A percentile compares a stretch with the other conserved stretches of the same genome.
Conservation (phyloP, 92 coral and sea anemone species). For the Muricea muricata region DNA sequence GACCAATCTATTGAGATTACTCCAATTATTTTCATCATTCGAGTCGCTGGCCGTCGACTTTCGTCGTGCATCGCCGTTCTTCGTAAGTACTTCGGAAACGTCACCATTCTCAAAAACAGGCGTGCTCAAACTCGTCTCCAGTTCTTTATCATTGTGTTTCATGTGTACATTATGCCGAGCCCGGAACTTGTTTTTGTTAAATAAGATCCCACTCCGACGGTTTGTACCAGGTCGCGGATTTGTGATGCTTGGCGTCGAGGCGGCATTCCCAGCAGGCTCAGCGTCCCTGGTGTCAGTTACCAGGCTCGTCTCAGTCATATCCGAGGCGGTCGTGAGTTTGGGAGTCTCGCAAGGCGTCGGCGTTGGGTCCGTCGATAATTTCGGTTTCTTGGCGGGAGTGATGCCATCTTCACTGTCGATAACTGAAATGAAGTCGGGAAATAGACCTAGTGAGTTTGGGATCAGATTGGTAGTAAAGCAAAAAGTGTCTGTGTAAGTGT, state of each 20-base stretch:
- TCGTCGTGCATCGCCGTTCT: slow-evolving; percentile 11
- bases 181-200: slow-evolving; percentile 92
- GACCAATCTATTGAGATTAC: slow-evolving; percentile 26
- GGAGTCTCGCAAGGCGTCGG: slow-evolving; percentile 56
- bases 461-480: no score
- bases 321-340: slow-evolving; percentile 25
- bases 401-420: slow-evolving; percentile 26
- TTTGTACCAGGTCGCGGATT: slow-evolving; percentile 99
- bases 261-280: slow-evolving; percentile 63
- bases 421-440: no score
- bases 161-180: slow-evolving; percentile 82
- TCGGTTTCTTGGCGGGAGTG: slow-evolving; percentile 33
- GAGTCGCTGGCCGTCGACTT: slow-evolving; percentile 67
- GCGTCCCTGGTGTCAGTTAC: slow-evolving; percentile 52
- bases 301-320: slow-evolving; percentile 38
- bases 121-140: background rate
- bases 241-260: slow-evolving; percentile 75
- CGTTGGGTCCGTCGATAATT: slow-evolving; percentile 33
- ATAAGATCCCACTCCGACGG: slow-evolving; percentile 97
- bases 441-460: no score
- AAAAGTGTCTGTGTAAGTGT: no score
- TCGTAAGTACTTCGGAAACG: background rate
- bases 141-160: slow-evolving; percentile 71
- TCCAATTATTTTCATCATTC: slow-evolving; percentile 76
- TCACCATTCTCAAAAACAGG: slow-evolving; percentile 39